phyloP scores from a whole-genome alignment of 2,113 vertebrate genomes.

The Oceanodroma tethys region DNA sequence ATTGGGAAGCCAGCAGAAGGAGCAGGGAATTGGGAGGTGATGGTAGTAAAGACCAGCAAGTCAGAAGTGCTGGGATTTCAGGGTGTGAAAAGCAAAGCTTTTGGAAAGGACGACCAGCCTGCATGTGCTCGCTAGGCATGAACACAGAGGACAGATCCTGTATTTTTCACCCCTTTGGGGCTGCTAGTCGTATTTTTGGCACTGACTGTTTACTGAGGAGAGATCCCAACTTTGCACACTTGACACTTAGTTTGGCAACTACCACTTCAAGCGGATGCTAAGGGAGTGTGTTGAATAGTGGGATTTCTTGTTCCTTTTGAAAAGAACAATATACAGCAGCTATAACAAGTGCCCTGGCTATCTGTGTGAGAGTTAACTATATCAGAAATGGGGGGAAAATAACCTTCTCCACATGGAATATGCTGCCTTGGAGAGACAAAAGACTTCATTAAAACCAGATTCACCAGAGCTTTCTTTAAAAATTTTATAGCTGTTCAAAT shows the following conservation, averaged over 20 bases:
- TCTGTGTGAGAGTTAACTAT: neutral
- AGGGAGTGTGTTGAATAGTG: neutral
- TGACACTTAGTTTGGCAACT: neutral
- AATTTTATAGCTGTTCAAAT: constrained; percentile 56
- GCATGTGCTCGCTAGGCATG: neutral
- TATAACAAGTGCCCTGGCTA: neutral
- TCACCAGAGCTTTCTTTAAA: neutral
- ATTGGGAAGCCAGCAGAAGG: neutral
- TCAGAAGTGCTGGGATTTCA: neutral
- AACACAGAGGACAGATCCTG: neutral
- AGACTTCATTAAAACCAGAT: constrained; percentile 55
- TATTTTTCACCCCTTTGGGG: neutral
- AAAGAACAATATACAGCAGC: neutral
- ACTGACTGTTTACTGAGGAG: neutral
- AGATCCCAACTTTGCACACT: neutral
- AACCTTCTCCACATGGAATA: constrained; percentile 11
- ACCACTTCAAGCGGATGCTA: neutral
- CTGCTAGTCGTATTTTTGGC: neutral
- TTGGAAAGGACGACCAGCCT: neutral
- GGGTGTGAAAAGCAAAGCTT: neutral
- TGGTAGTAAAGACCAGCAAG: neutral
- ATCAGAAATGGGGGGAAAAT: neutral
- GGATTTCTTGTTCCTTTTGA: neutral
- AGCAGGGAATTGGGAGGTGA: neutral
- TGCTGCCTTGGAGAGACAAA: neutral